Evolutionary conservation across 2,888 invertebrate genomes (phyloP).

Genomic region (Tetranychus piercei): DNA sequence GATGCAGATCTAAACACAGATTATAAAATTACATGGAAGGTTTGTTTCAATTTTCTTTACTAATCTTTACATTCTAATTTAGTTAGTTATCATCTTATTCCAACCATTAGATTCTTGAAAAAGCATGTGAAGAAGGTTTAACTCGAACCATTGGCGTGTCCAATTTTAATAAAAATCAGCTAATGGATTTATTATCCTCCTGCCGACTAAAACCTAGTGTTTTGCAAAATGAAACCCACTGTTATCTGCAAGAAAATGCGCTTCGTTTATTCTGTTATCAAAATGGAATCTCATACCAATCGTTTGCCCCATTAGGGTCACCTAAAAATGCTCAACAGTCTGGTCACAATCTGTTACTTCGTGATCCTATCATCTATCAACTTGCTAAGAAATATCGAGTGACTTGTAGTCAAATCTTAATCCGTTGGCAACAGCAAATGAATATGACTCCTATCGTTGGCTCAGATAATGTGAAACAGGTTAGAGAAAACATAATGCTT

Average conservation of each 20-base stretch:
- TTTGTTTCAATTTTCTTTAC: not conserved
- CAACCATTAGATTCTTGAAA: not conserved
- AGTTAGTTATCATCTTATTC: not conserved
- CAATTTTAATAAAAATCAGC: constrained; percentile 58
- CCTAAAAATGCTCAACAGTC: constrained; percentile 43
- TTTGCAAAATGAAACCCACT: constrained; percentile 50
- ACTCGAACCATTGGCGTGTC: constrained; percentile 56
- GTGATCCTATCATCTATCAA: constrained; percentile 45
- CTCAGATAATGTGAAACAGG: constrained; percentile 54
- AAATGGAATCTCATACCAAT: constrained; percentile 46
- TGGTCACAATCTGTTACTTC: constrained; percentile 38
- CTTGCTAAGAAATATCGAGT: constrained; percentile 49
- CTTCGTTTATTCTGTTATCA: constrained; percentile 46
- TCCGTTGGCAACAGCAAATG: constrained; percentile 48
- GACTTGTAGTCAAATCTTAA: constrained; percentile 44
- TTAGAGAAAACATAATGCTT: constrained; percentile 51
- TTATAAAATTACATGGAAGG: constrained; percentile 5
- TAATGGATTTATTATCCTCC: constrained; percentile 44
- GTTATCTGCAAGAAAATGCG: constrained; percentile 44
- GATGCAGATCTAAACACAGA: not conserved
- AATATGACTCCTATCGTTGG: constrained; percentile 61
- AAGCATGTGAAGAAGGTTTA: constrained; percentile 40
- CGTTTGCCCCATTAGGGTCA: constrained; percentile 59
- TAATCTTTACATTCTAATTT: not conserved
- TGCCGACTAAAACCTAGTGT: constrained; percentile 36